phyloP scores from a whole-genome alignment of 2,888 invertebrate genomes.

The Nymphalis polychloros region DNA sequence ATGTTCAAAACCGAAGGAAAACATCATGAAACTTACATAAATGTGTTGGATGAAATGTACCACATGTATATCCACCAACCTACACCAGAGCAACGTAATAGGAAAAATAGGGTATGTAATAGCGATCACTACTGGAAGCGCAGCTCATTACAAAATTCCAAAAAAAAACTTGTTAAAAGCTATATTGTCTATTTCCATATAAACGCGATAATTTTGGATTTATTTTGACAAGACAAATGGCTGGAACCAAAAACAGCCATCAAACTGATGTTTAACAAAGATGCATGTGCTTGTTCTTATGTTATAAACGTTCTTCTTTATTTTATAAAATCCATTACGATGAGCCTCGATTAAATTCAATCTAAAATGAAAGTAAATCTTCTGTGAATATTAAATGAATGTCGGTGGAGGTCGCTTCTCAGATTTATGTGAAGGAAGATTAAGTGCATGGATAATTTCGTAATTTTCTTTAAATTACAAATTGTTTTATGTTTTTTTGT shows the following conservation, averaged over 20 bases:
- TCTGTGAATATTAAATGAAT: constrained; percentile 77
- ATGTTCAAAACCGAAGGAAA: too few relatives aligned
- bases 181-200: constrained; percentile 27
- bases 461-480: constrained; percentile 8
- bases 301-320: constrained; percentile 27
- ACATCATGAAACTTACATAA: too few relatives aligned
- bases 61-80: too few relatives aligned
- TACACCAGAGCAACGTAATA: too few relatives aligned
- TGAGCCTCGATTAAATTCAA: constrained; percentile 74
- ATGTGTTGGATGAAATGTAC: too few relatives aligned
- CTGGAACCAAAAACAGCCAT: constrained; percentile 23
- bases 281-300: constrained; percentile 37
- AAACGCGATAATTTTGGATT: constrained; percentile 36
- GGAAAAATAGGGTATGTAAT: too few relatives aligned
- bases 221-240: constrained; percentile 41
- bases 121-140: not conserved
- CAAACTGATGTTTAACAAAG: constrained; percentile 38
- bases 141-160: not conserved
- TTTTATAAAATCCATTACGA: constrained; percentile 68
- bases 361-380: constrained; percentile 74
- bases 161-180: not conserved
- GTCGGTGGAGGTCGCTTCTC: constrained; percentile 60
- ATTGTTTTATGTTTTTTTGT: too few relatives aligned
- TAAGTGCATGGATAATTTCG: constrained; percentile 37
- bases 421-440: constrained; percentile 60